phyloP scores from a whole-genome alignment of 2,113 vertebrate genomes.

The Chunga burmeisteri region DNA sequence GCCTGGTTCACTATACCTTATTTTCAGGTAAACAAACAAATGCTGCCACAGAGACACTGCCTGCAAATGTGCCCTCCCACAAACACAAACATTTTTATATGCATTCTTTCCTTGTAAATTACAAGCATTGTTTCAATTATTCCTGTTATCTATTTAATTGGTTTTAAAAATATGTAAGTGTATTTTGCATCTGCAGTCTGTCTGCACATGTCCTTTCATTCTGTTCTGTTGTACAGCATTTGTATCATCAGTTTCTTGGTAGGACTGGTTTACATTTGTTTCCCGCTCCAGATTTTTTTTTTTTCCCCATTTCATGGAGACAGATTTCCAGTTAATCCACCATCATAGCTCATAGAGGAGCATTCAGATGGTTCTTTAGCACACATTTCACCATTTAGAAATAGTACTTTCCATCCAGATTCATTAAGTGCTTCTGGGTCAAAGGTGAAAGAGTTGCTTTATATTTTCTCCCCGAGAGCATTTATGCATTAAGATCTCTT shows the following conservation, averaged over 20 bases:
- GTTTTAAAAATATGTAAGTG: not conserved
- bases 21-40: not conserved
- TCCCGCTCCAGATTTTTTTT: not conserved
- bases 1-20: not conserved
- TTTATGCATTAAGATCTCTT: not conserved
- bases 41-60: not conserved
- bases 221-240: not conserved
- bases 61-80: not conserved
- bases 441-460: not conserved
- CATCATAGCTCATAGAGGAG: not conserved
- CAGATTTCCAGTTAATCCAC: slow-evolving; percentile 36
- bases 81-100: not conserved
- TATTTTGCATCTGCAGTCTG: slow-evolving; percentile 5
- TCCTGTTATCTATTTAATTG: not conserved
- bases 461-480: not conserved
- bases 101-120: not conserved
- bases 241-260: not conserved
- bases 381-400: not conserved
- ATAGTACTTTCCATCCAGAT: not conserved
- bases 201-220: not conserved
- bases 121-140: not conserved
- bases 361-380: not conserved
- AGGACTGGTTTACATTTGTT: not conserved
- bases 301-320: not conserved
- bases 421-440: not conserved